A percentile compares a stretch with the other conserved stretches of the same genome.
Conservation (phyloP, 2,888 invertebrate genomes). For the Caenorhabditis afra region DNA sequence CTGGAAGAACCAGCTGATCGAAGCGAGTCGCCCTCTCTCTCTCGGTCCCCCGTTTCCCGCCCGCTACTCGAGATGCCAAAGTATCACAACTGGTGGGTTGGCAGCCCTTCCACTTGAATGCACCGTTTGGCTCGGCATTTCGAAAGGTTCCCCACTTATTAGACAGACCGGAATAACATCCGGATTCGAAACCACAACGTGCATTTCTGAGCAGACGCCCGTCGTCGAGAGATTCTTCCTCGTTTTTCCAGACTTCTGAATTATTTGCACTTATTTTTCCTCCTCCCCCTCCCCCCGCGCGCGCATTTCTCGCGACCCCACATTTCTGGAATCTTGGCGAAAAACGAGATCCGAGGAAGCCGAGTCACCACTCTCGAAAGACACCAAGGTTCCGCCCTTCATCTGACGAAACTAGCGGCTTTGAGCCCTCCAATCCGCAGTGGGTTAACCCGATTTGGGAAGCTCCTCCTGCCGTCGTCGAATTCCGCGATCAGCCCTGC, state of each 20-base stretch:
- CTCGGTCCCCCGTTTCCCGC: background rate
- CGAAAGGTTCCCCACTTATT: slow-evolving; percentile 41
- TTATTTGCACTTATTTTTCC: slow-evolving; percentile 13
- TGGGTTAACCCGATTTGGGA: slow-evolving; percentile 46
- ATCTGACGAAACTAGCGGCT: slow-evolving; percentile 20
- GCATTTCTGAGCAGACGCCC: background rate
- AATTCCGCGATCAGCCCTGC: slow-evolving; percentile 26
- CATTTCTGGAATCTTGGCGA: background rate
- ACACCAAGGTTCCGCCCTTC: background rate
- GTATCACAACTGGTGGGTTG: slow-evolving; percentile 14
- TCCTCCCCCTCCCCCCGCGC: background rate
- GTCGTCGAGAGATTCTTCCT: background rate
- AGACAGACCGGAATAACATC: slow-evolving; percentile 47
- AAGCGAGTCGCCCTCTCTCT: background rate
- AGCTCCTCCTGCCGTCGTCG: slow-evolving; percentile 13
- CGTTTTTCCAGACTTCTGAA: slow-evolving; percentile 11
- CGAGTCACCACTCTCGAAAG: background rate
- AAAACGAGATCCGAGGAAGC: background rate
- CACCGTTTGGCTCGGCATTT: slow-evolving; percentile 41
- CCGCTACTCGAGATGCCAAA: background rate
- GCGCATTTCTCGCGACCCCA: background rate
- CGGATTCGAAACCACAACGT: slow-evolving; percentile 18
- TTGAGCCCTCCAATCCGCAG: background rate
- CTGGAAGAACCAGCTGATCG: slow-evolving; percentile 37
- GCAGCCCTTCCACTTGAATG: slow-evolving; percentile 41